Evolutionary conservation across 2,888 invertebrate genomes (phyloP).

Genomic region (Melanchra persicariae): DNA sequence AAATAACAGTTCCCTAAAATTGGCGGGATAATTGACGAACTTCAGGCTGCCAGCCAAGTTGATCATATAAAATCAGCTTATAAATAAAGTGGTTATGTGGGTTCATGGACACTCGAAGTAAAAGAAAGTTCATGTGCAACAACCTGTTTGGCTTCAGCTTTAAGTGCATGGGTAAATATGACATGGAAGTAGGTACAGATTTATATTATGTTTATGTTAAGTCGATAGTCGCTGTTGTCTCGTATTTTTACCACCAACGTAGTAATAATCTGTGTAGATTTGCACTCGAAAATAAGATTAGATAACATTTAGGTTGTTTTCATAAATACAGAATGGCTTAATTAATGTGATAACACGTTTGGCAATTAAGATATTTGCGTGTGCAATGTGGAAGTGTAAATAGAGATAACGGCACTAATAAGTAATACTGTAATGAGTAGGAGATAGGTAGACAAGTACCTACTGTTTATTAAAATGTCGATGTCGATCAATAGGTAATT

Average conservation of each 20-base stretch:
- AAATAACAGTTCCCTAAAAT: constrained; percentile 2
- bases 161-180: not conserved
- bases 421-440: not conserved
- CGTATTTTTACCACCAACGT: constrained; percentile 32
- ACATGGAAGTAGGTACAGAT: constrained; percentile 4
- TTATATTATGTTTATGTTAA: not conserved
- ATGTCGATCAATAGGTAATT: too few relatives aligned
- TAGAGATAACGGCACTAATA: constrained; percentile 19
- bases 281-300: constrained; percentile 43
- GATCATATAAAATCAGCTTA: too few relatives aligned
- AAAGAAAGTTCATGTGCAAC: constrained; percentile 36
- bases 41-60: too few relatives aligned
- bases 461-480: not conserved
- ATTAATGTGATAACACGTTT: constrained; percentile 40
- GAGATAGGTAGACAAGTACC: not conserved
- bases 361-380: constrained; percentile 34
- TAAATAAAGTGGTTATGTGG: not conserved
- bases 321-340: constrained; percentile 23
- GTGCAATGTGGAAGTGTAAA: constrained; percentile 18
- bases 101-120: not conserved
- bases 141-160: constrained; percentile 40
- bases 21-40: constrained; percentile 2
- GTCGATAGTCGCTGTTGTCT: not conserved
- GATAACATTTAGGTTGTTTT: constrained; percentile 38
- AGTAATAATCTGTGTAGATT: constrained; percentile 8